phyloP scores from a whole-genome alignment of 37 sponge, comb jelly and placozoan genomes.

The Beroe ovata region DNA sequence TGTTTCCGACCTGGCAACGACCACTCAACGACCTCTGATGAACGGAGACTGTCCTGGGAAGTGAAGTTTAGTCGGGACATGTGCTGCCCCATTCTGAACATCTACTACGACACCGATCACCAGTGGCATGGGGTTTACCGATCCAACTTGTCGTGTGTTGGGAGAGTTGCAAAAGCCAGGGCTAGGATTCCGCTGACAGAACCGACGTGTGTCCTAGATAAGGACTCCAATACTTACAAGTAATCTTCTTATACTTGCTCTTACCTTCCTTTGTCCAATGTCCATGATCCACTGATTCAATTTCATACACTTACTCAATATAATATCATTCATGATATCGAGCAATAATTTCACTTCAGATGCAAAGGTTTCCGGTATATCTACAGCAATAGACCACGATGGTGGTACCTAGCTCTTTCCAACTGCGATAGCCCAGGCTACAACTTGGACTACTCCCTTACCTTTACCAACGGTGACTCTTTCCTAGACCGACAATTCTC shows the following conservation, averaged over 20 bases:
- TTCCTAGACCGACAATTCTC: constrained; percentile 15
- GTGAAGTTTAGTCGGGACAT: neutral
- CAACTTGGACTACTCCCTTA: neutral
- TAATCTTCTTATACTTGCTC: too few species aligned
- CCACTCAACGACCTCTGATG: neutral
- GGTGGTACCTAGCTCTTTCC: constrained; percentile 44
- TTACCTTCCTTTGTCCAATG: too few species aligned
- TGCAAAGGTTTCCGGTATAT: neutral
- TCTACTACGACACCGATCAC: constrained; percentile 29
- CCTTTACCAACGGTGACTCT: constrained; percentile 24
- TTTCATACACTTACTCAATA: too few species aligned
- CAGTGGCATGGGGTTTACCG: constrained; percentile 40
- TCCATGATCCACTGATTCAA: too few species aligned
- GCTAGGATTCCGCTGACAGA: neutral
- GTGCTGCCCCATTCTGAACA: neutral
- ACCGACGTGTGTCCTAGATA: neutral
- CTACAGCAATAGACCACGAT: neutral
- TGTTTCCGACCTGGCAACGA: neutral
- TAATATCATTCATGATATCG: too few species aligned
- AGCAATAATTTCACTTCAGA: neutral
- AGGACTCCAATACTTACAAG: neutral
- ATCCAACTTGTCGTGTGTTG: neutral
- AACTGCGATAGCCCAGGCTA: neutral
- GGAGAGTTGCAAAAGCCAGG: constrained; percentile 9
- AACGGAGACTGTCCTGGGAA: neutral